Evolutionary conservation across 23 tunicate genomes (phyloP).

Genomic region (Ascidia mentula): DNA sequence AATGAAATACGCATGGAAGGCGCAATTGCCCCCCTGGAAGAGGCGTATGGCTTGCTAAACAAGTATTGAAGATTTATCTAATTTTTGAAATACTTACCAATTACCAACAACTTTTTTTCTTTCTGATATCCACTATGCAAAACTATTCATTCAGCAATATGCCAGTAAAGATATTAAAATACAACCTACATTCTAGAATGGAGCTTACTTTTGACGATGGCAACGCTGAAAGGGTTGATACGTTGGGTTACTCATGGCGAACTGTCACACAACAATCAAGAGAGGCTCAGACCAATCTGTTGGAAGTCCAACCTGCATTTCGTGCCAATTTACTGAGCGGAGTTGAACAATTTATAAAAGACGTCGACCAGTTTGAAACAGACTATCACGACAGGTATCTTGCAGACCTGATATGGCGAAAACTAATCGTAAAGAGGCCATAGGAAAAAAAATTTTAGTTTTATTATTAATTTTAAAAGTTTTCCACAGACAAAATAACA

Average conservation of each 20-base stretch:
- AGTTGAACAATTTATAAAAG: slow-evolving; percentile 60
- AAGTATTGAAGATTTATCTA: too few relatives aligned
- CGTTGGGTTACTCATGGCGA: slow-evolving; percentile 93
- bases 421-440: not conserved
- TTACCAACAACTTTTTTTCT: too few relatives aligned
- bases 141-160: too few relatives aligned
- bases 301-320: slow-evolving; percentile 72
- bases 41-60: slow-evolving; percentile 78
- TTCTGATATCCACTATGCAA: too few relatives aligned
- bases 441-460: not conserved
- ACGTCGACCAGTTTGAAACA: slow-evolving; percentile 43
- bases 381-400: slow-evolving; percentile 67
- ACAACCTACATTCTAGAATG: too few relatives aligned
- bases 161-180: too few relatives aligned
- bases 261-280: slow-evolving; percentile 74
- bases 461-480: too few relatives aligned
- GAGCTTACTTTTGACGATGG: slow-evolving; percentile 92
- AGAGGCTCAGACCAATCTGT: slow-evolving; percentile 54
- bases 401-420: not conserved
- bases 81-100: too few relatives aligned
- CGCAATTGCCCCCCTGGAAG: slow-evolving; percentile 86
- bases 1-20: slow-evolving; percentile 85
- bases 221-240: slow-evolving; percentile 90
- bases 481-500: too few relatives aligned
- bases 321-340: slow-evolving; percentile 46